phyloP scores from a whole-genome alignment of 2,113 vertebrate species.

The Pluvialis apricaria region DNA sequence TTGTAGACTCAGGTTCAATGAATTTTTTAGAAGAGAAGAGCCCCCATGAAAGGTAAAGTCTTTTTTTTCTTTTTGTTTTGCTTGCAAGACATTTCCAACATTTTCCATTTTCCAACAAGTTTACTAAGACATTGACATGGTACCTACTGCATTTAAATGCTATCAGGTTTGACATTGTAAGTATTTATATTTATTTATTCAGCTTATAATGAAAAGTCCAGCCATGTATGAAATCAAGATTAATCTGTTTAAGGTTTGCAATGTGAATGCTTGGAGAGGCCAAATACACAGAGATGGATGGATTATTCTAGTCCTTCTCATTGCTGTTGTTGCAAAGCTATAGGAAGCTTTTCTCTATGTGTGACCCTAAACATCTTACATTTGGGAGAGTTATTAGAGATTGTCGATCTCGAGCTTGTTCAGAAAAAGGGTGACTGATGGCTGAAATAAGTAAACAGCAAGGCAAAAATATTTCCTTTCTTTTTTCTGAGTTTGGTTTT shows the following conservation, averaged over 20 bases:
- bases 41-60: neutral
- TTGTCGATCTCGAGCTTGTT: accelerated
- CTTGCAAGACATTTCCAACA: neutral
- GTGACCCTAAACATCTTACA: neutral
- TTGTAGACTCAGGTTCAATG: neutral
- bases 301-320: neutral
- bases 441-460: neutral
- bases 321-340: neutral
- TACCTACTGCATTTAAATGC: neutral
- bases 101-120: neutral
- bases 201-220: neutral
- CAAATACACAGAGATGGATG: neutral
- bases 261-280: neutral
- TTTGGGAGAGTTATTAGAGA: neutral
- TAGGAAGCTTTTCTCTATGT: neutral
- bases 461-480: neutral
- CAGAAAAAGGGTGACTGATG: neutral
- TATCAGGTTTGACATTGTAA: neutral
- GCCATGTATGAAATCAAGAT: neutral
- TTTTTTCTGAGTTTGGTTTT: neutral
- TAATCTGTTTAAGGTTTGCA: neutral
- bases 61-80: neutral
- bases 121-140: neutral
- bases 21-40: neutral
- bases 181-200: neutral